Evolutionary conservation across 2,888 invertebrate species (phyloP).

Genomic region (Drosophila quinaria): DNA sequence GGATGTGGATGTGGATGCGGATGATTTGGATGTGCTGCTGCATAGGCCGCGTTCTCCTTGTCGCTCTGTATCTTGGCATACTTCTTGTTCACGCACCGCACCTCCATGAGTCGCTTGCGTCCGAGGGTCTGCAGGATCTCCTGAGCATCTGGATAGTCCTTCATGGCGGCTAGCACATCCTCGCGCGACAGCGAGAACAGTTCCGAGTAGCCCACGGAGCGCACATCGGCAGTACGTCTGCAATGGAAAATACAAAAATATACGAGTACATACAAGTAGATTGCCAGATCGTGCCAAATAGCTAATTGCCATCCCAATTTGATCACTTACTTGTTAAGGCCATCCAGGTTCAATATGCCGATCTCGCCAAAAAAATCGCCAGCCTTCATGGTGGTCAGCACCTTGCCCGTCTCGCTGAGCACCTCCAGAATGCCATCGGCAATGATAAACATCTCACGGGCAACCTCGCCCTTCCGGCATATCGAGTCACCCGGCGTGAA

Average conservation of each 20-base stretch:
- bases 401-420: slow-evolving; percentile 96
- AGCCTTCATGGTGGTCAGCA: slow-evolving; percentile 97
- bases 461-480: slow-evolving; percentile 97
- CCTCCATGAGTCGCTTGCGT: slow-evolving; percentile 94
- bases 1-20: slow-evolving; percentile 46
- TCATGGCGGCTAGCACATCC: slow-evolving; percentile 97
- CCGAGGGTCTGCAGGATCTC: slow-evolving; percentile 96
- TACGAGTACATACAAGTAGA: too few species aligned
- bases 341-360: slow-evolving; percentile 97
- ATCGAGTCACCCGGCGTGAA: slow-evolving; percentile 99
- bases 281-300: too few species aligned
- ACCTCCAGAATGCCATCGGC: slow-evolving; percentile 98
- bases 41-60: slow-evolving; percentile 78
- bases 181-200: slow-evolving; percentile 97
- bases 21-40: slow-evolving; percentile 67
- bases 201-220: slow-evolving; percentile 98
- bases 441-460: slow-evolving; percentile 99
- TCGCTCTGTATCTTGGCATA: slow-evolving; percentile 84
- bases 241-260: not conserved
- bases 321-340: slow-evolving; percentile 93
- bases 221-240: slow-evolving; percentile 97
- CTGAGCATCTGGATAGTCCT: slow-evolving; percentile 98
- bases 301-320: too few species aligned
- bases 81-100: slow-evolving; percentile 88
- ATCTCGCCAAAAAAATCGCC: slow-evolving; percentile 99